These are phyloP conservation scores for Hippopotamus amphibius DNA, from an alignment of 2,113 vertebrate genomes.

Conservation along the genomic window DNA sequence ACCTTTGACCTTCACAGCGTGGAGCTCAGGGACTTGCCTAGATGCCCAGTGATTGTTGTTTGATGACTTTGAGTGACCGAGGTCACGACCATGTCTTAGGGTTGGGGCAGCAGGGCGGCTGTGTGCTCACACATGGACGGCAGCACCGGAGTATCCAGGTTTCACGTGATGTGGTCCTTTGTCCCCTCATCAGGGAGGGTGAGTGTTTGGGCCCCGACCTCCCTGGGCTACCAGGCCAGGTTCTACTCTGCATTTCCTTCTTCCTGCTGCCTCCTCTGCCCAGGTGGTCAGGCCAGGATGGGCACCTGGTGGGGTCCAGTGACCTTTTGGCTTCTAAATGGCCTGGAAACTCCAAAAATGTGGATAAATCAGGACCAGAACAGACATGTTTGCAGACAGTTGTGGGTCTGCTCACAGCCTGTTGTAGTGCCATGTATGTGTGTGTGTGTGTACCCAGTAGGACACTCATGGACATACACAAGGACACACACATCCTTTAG, in stretches of 20 bases:
- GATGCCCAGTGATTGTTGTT: background rate
- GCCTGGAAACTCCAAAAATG: background rate
- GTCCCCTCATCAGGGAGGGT: background rate
- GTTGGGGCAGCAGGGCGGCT: background rate
- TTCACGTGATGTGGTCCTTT: fast-evolving
- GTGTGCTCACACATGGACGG: background rate
- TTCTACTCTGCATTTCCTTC: background rate
- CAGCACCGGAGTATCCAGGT: background rate
- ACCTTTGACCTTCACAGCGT: background rate
- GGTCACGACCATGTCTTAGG: background rate
- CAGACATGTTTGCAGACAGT: background rate
- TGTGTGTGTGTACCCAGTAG: background rate
- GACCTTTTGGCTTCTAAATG: background rate
- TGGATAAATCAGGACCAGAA: background rate
- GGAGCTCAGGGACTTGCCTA: background rate
- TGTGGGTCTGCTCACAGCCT: background rate
- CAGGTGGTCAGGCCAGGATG: background rate
- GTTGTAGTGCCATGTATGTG: background rate
- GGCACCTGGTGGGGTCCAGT: background rate
- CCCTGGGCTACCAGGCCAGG: background rate
- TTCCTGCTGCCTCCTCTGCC: background rate
- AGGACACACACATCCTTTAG: background rate
- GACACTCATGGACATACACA: too few relatives aligned
- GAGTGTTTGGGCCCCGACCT: background rate
- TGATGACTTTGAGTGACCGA: background rate